phyloP scores from a whole-genome alignment of 2,113 vertebrate genomes.

The Eudyptes chrysolophus region DNA sequence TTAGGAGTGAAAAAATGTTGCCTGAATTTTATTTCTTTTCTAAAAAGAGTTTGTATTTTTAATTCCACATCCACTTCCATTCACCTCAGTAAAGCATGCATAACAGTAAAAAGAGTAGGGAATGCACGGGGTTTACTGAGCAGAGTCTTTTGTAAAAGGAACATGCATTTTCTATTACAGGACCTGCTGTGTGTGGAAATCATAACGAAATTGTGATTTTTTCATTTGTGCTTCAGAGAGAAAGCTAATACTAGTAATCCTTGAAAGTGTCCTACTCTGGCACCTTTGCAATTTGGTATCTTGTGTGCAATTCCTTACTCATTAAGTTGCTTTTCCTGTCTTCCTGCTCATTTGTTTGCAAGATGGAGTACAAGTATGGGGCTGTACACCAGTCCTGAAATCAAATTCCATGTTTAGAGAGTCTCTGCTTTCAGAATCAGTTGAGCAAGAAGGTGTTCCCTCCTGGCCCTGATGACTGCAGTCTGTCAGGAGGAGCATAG shows the following conservation, averaged over 20 bases:
- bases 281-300: neutral
- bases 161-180: neutral
- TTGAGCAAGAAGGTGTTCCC: neutral
- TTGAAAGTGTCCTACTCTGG: neutral
- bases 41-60: neutral
- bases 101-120: neutral
- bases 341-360: neutral
- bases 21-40: neutral
- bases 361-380: neutral
- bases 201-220: neutral
- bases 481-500: neutral
- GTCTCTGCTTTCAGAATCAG: neutral
- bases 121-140: neutral
- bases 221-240: neutral
- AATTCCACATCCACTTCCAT: neutral
- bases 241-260: neutral
- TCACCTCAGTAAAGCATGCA: neutral
- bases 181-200: neutral
- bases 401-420: neutral
- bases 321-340: neutral
- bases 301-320: neutral
- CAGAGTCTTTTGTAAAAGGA: neutral
- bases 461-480: neutral
- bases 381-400: neutral
- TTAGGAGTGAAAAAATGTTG: neutral